Percentiles rank a stretch among this genome's conserved stretches.
Evolutionary conservation across 2,113 vertebrate genomes (phyloP).

Genomic region (Illadopsis cleaveri): DNA sequence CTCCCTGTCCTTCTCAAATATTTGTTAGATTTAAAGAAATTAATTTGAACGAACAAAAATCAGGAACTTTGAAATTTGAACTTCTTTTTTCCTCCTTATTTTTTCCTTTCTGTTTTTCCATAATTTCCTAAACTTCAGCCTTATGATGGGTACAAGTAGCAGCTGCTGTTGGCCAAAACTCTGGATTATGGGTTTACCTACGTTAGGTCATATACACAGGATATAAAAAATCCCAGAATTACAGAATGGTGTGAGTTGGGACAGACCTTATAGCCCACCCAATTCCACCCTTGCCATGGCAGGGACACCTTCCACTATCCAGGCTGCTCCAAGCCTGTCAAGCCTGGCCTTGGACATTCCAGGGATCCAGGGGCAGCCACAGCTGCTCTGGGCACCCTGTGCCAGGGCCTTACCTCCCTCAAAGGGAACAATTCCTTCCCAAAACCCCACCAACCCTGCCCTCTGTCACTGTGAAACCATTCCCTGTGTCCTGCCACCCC

Average conservation of each 20-base stretch:
- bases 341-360: background rate
- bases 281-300: background rate
- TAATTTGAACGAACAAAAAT: background rate
- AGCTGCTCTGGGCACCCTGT: background rate
- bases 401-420: background rate
- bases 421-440: background rate
- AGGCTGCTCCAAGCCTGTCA: background rate
- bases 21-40: background rate
- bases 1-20: background rate
- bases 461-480: background rate
- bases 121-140: background rate
- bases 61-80: background rate
- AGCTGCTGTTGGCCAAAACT: background rate
- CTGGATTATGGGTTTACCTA: background rate
- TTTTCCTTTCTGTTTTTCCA: background rate
- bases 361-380: background rate
- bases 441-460: background rate
- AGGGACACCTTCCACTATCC: rapidly evolving
- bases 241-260: background rate
- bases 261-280: background rate
- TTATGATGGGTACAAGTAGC: background rate
- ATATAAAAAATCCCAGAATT: background rate
- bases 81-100: background rate
- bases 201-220: background rate
- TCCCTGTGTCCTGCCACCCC: background rate